Base-by-base conservation (phyloP, 2,113 vertebrate genomes). In the Leucopsar rothschildi region DNA sequence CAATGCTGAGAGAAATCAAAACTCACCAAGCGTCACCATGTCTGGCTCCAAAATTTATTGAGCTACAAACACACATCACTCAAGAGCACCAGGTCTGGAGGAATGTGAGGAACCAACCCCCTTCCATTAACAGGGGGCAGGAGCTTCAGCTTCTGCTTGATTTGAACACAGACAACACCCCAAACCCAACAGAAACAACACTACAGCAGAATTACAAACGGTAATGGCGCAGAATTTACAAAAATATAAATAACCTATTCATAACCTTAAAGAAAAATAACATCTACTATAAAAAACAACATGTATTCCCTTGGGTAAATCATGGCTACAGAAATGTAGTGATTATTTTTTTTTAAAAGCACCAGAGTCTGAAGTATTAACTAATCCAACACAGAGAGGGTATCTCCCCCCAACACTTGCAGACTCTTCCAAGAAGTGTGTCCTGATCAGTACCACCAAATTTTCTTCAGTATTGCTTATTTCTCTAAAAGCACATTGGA, bases 211-310 rank as follows among this genome's bases (percentile, higher is more conserved):
- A 86, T 52, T 84, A 88, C 83, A 88, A 52, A 78, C 0, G 11
- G 50, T 35, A 83, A 63, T 1, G 5, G 96, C 5, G 16, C 9
- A 33, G 65, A 59, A 50, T 44, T 93, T 94, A 97, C 77, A 96
- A 93, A 95, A 96, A 97, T 95, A 96, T 96, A 95, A 96, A 95
- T 93, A 95, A 91, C 86, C 89, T 91, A 91, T 91, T 92, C 1
- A 2, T 81, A 91, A 92, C 70, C 57, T 75, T 91, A 44, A 59
- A 31, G 75, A 95, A 95, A 90, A 92, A 82, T 79, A 96, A 93
- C 52, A 93, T 79, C 78, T 82, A 93, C 45, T 40, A 56, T 76
- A 91, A 71, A 82, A 96, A 80, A 47, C 80, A 80, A 47, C 80
- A 70, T 24, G 68, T 83, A 80, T 42, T 80, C 61, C 80, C 52